Evolutionary conservation across 2,113 vertebrate genomes (phyloP).

Genomic region (Acrocephalus arundinaceus): DNA sequence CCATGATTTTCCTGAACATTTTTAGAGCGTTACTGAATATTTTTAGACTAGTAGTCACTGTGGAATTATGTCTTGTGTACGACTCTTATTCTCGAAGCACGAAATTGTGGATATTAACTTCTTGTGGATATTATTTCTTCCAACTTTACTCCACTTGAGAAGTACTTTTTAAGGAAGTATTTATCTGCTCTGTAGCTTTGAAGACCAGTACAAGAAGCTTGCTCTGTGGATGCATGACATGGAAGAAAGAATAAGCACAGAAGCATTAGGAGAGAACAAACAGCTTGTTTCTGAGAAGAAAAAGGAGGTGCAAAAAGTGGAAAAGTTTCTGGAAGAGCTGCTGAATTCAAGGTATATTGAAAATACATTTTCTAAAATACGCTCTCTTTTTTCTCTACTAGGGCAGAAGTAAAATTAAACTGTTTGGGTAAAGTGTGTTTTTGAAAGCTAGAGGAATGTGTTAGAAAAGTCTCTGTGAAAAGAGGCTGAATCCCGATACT

Average conservation of each 20-base stretch:
- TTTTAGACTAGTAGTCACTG: slow-evolving; percentile 62
- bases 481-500: not conserved
- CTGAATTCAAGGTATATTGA: slow-evolving; percentile 81
- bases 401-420: not conserved
- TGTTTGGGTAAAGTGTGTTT: not conserved
- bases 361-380: not conserved
- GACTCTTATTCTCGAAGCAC: not conserved
- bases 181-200: slow-evolving; percentile 79
- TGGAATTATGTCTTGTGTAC: slow-evolving; percentile 26
- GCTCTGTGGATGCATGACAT: slow-evolving; percentile 86
- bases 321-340: slow-evolving; percentile 87
- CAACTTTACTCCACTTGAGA: not conserved
- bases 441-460: not conserved
- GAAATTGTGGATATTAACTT: not conserved
- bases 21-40: slow-evolving; percentile 59
- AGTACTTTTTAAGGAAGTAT: not conserved
- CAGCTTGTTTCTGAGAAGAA: slow-evolving; percentile 81
- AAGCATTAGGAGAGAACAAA: slow-evolving; percentile 80
- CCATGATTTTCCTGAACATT: slow-evolving; percentile 55
- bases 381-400: not conserved
- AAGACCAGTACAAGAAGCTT: slow-evolving; percentile 81
- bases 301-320: slow-evolving; percentile 86
- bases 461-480: not conserved
- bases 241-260: slow-evolving; percentile 82
- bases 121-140: not conserved